These are phyloP conservation scores for Chloropsis cyanopogon DNA, from an alignment of 2,113 vertebrate species.

Conservation along the genomic window DNA sequence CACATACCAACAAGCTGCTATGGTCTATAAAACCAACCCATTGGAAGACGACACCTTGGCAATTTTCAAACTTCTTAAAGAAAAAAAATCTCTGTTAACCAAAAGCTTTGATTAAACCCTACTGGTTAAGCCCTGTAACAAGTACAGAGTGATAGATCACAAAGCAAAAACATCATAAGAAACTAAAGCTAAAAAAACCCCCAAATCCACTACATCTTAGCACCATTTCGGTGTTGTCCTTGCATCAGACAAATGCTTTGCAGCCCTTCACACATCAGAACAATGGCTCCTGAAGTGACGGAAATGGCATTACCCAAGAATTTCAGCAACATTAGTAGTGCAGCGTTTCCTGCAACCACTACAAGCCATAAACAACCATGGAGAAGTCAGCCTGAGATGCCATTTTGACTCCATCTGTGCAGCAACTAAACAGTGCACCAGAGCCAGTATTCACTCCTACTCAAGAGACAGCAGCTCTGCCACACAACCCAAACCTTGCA, in stretches of 20 bases:
- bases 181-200: neutral
- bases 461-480: neutral
- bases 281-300: neutral
- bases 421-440: fast-evolving
- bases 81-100: neutral
- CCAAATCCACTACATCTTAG: neutral
- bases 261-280: conserved; percentile 37
- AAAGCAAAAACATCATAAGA: neutral
- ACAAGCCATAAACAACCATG: neutral
- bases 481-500: neutral
- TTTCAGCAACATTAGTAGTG: neutral
- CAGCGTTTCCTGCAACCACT: neutral
- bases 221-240: neutral
- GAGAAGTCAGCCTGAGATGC: neutral
- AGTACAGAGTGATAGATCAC: neutral
- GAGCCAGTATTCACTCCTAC: neutral
- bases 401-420: neutral
- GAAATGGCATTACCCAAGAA: neutral
- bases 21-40: neutral
- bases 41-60: neutral
- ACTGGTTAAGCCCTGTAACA: neutral
- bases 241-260: conserved; percentile 1
- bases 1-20: neutral
- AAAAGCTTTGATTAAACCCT: neutral
- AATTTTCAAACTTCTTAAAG: neutral